Percentiles rank a stretch among this genome's conserved stretches.
Evolutionary conservation across 2,113 vertebrate species (phyloP).

Genomic region (Chunga burmeisteri): DNA sequence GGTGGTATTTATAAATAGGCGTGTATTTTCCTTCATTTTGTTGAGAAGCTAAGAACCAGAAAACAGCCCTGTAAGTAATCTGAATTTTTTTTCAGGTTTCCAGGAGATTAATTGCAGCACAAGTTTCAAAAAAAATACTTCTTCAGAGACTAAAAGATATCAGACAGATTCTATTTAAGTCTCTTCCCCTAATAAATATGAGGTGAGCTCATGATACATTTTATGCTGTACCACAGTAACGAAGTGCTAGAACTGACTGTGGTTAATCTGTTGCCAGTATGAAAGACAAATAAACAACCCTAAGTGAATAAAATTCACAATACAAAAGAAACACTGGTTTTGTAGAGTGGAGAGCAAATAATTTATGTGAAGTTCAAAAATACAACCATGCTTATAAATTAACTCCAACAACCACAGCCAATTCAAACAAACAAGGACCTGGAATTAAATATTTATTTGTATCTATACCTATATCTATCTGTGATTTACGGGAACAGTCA

Average conservation of each 20-base stretch:
- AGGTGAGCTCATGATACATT: not conserved
- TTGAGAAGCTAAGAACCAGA: not conserved
- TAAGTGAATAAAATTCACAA: not conserved
- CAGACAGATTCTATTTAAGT: not conserved
- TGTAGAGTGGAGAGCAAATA: slow-evolving; percentile 9
- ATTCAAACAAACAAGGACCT: not conserved
- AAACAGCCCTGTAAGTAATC: not conserved
- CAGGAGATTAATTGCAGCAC: not conserved
- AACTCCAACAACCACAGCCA: slow-evolving; percentile 3
- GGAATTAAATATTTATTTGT: not conserved
- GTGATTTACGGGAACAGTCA: not conserved
- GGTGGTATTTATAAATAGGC: not conserved
- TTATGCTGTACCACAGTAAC: not conserved
- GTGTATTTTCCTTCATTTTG: not conserved
- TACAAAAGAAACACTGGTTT: not conserved
- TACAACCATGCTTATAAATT: slow-evolving; percentile 30
- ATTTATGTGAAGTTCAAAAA: slow-evolving; percentile 42
- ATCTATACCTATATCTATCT: not conserved
- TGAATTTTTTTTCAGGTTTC: not conserved
- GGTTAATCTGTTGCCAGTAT: not conserved
- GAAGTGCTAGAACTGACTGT: not conserved
- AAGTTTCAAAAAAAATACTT: not conserved
- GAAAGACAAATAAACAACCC: not conserved
- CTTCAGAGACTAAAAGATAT: not conserved
- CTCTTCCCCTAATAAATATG: not conserved